Evolutionary conservation across 2,888 invertebrate species (phyloP), one percentile per base, ranked within the genome.

Genomic region (Polydrusus tereticollis): DNA sequence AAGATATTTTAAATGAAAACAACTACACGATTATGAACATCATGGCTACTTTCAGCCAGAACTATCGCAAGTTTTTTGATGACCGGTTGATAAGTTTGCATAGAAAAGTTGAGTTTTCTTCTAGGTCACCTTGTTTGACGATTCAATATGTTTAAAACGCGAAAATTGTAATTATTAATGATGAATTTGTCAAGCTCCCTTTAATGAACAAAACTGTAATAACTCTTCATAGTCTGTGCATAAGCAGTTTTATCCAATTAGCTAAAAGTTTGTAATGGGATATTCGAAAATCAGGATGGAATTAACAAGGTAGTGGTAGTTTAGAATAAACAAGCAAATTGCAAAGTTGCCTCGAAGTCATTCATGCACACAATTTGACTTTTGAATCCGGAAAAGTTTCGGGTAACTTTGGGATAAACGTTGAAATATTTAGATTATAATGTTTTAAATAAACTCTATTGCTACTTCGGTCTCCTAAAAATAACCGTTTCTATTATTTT

Each of bases 161-260:
- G 7, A 26, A 26, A 26, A 5, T 5, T 3, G 26, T 26, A 3
- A 26, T 26, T 14, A 41, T 36, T 36, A 36, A 10, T 2, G 8
- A 10, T 6, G 12, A 36, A 36, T 6, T 47, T 47, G 47, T 47
- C 47, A 47, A 20, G 10, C 1, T 23, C n/a, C 12, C 47, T 10
- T 47, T 23, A 47, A 47, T 21, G 3, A 23, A 47, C 47, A 20
- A 6, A 47, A 47, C 23, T 21, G 47, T 47, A 21, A 47, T 21
- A n/a, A 23, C 21, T 47, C 47, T 21, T 23, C 23, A 21, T 21
- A 47, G 20, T 47, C 47, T 18, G 16, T 43, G n/a, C n/a, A 43
- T 23, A 47, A 47, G 47, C 47, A n/a, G 23, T 47, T 47, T 47
- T 47, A 47, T 47, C 47, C 20, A 47, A 47, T 47, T 47, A 21